Evolutionary conservation across 37 sponge, comb jelly and placozoan species (phyloP), one percentile per base, ranked within the genome.

Genomic region (Aplysina aerophoba): DNA sequence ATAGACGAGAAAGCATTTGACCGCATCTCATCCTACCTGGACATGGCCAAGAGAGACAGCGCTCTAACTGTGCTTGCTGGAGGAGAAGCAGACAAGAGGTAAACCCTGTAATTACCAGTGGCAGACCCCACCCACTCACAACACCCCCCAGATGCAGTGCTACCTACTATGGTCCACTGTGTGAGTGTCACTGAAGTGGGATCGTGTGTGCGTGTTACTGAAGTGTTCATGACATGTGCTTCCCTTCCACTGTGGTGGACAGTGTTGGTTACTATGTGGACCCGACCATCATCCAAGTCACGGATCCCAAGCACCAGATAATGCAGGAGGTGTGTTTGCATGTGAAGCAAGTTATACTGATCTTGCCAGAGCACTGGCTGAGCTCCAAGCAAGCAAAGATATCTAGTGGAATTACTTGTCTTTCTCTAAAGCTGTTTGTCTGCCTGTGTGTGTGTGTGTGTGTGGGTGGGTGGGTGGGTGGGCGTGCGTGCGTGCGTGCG

Each of bases 231-330:
- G n/a, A 11, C 30, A 30, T 64, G 66, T 64, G 66, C 5, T 25
- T 64, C 28, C 30, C 28, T 64, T 25, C 5, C 28, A 31, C 28
- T 30, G 4, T 30, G 35, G n/a, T 40, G 20, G 69, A 1, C 84
- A 97, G 93, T 60, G 87, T 85, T 50, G 99, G 99, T 0, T 98
- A 96, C 86, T 96, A 77, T 64, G 77, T 98, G 17, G 85, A 96
- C 30, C 99, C 99, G 0, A 98, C 99, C 63, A 89, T 98, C 30
- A 66, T 96, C 28, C 71, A 90, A 82, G 94, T 95, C 3, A 92
- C 86, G 0, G 84, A 98, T 71, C 99, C 99, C 36, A 87, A 89
- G 56, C 89, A 91, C 85, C 91, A 88, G 84, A 80, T 94, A 15
- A 90, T 98, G 91, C 80, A 85, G 16, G 97, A 98, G 89, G 93